Percentiles rank a stretch among this genome's conserved stretches.
These are phyloP conservation scores for Mus spretus DNA, from an alignment of 2,797 vertebrate species.

Conservation along the genomic window DNA sequence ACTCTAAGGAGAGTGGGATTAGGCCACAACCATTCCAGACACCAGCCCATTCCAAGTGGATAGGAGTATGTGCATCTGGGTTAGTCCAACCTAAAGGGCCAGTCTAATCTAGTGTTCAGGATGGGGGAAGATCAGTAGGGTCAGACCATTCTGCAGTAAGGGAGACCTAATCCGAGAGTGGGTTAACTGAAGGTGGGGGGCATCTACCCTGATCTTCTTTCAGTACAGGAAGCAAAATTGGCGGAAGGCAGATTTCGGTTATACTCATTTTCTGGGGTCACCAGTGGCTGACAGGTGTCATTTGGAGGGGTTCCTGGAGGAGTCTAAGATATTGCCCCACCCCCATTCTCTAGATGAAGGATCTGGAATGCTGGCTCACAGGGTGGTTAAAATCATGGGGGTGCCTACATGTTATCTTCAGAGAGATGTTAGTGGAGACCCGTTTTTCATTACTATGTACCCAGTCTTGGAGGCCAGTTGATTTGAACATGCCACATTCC, in stretches of 20 bases:
- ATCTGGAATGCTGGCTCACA: conserved; percentile 71
- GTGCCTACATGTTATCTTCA: neutral
- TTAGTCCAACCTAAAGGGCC: conserved; percentile 53
- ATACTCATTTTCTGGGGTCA: conserved; percentile 28
- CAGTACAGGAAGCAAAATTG: neutral
- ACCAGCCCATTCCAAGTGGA: conserved; percentile 30
- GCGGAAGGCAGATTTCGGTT: conserved; percentile 71
- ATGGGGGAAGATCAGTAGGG: neutral
- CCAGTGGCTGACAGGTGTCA: conserved; percentile 27
- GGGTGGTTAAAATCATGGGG: neutral
- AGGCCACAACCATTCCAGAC: neutral
- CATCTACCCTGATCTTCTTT: conserved; percentile 75
- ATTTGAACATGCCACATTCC: neutral
- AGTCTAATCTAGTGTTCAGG: conserved; percentile 70
- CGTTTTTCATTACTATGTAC: neutral
- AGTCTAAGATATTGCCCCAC: neutral
- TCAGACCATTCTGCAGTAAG: neutral
- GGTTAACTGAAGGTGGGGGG: neutral
- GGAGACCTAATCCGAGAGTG: neutral
- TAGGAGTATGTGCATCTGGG: neutral
- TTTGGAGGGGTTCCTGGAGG: neutral
- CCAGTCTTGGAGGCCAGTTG: neutral
- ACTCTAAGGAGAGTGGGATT: conserved; percentile 9
- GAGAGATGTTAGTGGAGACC: neutral
- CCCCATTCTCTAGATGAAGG: conserved; percentile 11